These are phyloP conservation scores for Drosophila affinis DNA, from an alignment of 2,888 invertebrate species.

Conservation along the genomic window DNA sequence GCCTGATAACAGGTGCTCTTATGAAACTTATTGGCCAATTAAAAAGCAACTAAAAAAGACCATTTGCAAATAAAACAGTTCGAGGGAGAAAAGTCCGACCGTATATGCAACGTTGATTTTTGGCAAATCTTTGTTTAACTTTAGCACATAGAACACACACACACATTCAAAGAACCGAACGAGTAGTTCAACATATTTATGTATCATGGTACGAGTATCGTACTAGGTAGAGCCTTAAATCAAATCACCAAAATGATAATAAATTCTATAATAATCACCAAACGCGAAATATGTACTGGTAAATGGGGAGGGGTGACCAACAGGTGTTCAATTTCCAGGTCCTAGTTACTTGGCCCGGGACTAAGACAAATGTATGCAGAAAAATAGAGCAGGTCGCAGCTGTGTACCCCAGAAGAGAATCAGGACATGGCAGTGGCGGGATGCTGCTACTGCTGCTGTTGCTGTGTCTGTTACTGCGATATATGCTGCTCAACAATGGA, in stretches of 20 bases:
- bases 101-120: slow-evolving; percentile 7
- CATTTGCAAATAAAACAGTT: neutral
- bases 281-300: neutral
- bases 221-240: slow-evolving; percentile 74
- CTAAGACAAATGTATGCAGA: slow-evolving; percentile 2
- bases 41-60: too few relatives aligned
- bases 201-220: slow-evolving; percentile 49
- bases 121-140: slow-evolving; percentile 11
- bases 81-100: neutral
- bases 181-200: slow-evolving; percentile 35
- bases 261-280: slow-evolving; percentile 45
- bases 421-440: slow-evolving; percentile 1
- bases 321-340: slow-evolving; percentile 29
- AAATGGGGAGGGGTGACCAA: slow-evolving; percentile 15
- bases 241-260: slow-evolving; percentile 78
- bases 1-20: too few relatives aligned
- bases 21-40: too few relatives aligned
- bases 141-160: slow-evolving; percentile 3
- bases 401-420: slow-evolving; percentile 28
- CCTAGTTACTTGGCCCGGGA: slow-evolving; percentile 12
- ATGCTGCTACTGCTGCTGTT: slow-evolving; percentile 32
- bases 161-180: slow-evolving; percentile 3
- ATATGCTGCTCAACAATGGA: slow-evolving; percentile 60
- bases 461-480: slow-evolving; percentile 17
- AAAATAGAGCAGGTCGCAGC: slow-evolving; percentile 43